These are phyloP conservation scores for Macquaria ambigua DNA, from an alignment of 2,113 vertebrate species.

Conservation along the genomic window DNA sequence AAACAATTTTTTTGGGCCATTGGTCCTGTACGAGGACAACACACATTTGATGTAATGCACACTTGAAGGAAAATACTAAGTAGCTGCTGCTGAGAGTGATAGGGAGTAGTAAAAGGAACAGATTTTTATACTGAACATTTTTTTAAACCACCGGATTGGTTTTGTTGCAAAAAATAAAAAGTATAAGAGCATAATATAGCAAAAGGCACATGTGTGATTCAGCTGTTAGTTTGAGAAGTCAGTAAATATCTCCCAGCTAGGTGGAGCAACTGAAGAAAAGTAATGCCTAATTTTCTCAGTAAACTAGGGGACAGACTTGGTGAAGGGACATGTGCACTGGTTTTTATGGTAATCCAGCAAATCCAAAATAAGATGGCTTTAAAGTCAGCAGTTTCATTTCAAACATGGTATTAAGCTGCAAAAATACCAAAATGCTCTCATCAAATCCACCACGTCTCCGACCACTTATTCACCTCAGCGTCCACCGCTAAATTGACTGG, in stretches of 20 bases:
- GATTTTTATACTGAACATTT: neutral
- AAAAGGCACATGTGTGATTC: conserved; percentile 7
- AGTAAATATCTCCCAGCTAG: conserved; percentile 1
- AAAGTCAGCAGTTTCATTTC: conserved; percentile 73
- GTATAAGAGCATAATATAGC: neutral
- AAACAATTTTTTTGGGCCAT: conserved; percentile 16
- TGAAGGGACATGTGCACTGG: conserved; percentile 60
- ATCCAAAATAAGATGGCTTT: conserved; percentile 70
- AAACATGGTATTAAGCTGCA: conserved; percentile 78
- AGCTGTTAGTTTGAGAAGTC: conserved; percentile 10
- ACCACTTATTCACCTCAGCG: conserved; percentile 65
- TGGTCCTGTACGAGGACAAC: conserved; percentile 10
- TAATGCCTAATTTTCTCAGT: conserved; percentile 66
- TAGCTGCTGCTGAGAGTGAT: neutral
- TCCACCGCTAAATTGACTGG: conserved; percentile 57
- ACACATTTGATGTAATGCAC: neutral
- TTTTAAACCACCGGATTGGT: conserved; percentile 4
- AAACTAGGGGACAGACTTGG: conserved; percentile 44
- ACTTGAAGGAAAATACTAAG: neutral
- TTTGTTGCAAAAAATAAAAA: neutral
- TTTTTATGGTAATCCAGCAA: conserved; percentile 71
- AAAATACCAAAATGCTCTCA: conserved; percentile 73
- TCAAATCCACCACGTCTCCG: conserved; percentile 69
- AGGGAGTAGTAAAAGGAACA: neutral
- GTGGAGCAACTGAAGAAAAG: conserved; percentile 45